phyloP scores from a whole-genome alignment of 1,140 invertebrate species.

The Aphelenchoides besseyi region DNA sequence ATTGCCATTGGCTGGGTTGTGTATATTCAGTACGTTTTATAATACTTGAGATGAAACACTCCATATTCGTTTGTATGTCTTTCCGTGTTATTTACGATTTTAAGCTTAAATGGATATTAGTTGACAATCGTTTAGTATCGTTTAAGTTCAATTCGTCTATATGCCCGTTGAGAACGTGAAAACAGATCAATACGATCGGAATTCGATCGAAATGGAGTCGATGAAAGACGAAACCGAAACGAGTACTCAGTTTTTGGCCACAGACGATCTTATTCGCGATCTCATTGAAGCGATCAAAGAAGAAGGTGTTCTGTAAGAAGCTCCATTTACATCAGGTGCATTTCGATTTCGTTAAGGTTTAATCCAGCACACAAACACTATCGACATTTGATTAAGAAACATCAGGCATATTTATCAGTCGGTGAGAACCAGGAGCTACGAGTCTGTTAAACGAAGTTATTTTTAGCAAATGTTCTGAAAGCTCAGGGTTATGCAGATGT shows the following conservation, averaged over 20 bases:
- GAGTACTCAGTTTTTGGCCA: slow-evolving; percentile 9
- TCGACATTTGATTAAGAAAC: slow-evolving; percentile 19
- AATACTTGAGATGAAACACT: too few species aligned
- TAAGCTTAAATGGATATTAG: too few species aligned
- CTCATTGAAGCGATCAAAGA: slow-evolving; percentile 9
- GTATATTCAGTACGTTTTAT: too few species aligned
- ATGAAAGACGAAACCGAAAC: background rate
- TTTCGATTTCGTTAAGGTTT: too few species aligned
- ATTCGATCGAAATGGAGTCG: slow-evolving; percentile 4
- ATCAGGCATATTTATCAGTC: slow-evolving; percentile 13
- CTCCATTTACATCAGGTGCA: too few species aligned
- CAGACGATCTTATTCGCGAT: slow-evolving; percentile 15
- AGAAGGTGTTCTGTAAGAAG: slow-evolving; percentile 16
- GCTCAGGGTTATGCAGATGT: slow-evolving; percentile 13
- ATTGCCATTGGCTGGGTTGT: too few species aligned
- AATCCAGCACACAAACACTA: too few species aligned
- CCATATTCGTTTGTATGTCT: too few species aligned
- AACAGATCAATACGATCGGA: background rate
- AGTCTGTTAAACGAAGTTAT: too few species aligned
- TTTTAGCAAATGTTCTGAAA: too few species aligned
- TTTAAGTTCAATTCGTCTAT: background rate
- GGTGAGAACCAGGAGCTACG: too few species aligned
- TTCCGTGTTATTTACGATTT: too few species aligned
- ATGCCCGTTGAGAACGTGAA: slow-evolving; percentile 3
- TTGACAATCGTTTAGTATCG: background rate